Conservation (phyloP, 2,113 vertebrate genomes). For the Alectura lathami region DNA sequence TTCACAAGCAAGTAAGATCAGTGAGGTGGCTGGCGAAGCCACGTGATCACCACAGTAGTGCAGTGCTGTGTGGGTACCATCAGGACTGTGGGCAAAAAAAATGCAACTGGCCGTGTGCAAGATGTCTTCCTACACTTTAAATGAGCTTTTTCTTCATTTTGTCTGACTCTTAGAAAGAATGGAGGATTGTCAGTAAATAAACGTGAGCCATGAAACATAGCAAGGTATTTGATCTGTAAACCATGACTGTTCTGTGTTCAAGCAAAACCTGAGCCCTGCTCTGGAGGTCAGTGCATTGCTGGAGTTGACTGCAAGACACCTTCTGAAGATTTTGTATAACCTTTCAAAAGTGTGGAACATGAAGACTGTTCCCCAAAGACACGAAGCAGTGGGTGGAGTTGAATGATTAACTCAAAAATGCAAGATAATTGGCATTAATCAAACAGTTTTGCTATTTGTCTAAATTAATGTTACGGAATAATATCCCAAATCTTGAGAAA, state of each 20-base stretch:
- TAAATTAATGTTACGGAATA: neutral
- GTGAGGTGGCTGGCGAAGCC: neutral
- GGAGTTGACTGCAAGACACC: neutral
- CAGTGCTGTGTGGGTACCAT: neutral
- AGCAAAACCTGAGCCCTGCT: neutral
- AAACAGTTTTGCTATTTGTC: neutral
- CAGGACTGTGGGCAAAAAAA: neutral
- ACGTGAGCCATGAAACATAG: neutral
- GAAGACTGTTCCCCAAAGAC: neutral
- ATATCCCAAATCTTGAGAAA: neutral
- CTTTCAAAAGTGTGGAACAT: neutral
- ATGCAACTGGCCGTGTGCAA: fast-evolving
- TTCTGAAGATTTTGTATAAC: neutral
- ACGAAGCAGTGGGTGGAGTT: neutral
- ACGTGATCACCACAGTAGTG: neutral
- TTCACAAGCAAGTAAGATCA: neutral
- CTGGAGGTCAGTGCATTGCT: neutral
- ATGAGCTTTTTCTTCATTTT: neutral
- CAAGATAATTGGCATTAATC: neutral
- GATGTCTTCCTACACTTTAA: neutral
- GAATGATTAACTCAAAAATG: neutral
- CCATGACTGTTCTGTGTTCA: neutral
- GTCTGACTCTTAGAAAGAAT: neutral
- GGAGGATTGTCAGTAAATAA: neutral
- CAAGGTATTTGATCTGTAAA: neutral